Percentiles rank a stretch among this genome's conserved stretches.
These are phyloP conservation scores for Egretta garzetta DNA, from an alignment of 2,113 vertebrate species.

Conservation along the genomic window DNA sequence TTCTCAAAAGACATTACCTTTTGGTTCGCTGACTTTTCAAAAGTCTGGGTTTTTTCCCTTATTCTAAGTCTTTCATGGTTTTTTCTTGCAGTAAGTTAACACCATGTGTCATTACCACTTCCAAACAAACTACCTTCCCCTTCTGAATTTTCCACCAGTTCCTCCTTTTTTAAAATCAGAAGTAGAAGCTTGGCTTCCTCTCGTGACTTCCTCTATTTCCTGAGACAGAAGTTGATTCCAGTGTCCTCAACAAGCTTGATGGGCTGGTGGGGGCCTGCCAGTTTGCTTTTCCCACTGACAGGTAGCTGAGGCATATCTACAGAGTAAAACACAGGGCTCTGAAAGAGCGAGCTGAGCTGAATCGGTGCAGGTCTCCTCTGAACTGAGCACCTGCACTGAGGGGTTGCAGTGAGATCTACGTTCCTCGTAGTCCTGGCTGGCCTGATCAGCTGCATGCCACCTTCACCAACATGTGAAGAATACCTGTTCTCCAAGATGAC, in stretches of 20 bases:
- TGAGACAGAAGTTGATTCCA: neutral
- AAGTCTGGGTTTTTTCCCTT: neutral
- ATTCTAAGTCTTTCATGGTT: neutral
- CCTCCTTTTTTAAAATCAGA: neutral
- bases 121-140: neutral
- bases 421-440: neutral
- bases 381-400: neutral
- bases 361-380: neutral
- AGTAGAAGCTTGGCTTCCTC: neutral
- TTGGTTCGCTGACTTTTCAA: neutral
- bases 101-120: neutral
- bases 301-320: neutral
- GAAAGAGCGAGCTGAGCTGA: neutral
- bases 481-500: neutral
- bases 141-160: neutral
- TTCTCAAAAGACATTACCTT: neutral
- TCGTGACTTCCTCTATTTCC: neutral
- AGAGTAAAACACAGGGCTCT: neutral
- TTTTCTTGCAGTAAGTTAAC: neutral
- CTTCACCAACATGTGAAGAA: neutral
- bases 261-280: neutral
- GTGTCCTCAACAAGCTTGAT: neutral
- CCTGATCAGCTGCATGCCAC: neutral
- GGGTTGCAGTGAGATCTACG: neutral
- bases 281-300: neutral